phyloP scores from a whole-genome alignment of 1,140 invertebrate species.

The Trachelipus rathkii region DNA sequence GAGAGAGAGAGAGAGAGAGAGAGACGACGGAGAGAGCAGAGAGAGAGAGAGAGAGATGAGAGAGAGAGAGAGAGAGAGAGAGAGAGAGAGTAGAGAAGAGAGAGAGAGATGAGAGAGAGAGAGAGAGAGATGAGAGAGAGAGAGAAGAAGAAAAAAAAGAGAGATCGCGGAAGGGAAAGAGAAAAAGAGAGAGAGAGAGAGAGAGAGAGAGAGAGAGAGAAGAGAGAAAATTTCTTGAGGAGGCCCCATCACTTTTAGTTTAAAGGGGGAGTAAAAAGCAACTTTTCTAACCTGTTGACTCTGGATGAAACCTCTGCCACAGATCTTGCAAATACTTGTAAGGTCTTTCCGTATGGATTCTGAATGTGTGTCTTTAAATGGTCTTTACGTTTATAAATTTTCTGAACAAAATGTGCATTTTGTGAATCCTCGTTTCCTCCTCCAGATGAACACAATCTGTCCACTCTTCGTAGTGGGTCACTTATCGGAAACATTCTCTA shows the following conservation, averaged over 20 bases:
- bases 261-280: not conserved
- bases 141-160: no score
- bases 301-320: constrained; percentile 48
- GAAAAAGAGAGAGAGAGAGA: no score
- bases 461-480: constrained; percentile 40
- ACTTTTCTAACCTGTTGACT: constrained; percentile 39
- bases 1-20: no score
- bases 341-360: constrained; percentile 66
- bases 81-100: no score
- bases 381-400: constrained; percentile 45
- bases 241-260: constrained; percentile 8
- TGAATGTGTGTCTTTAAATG: constrained; percentile 81
- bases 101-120: no score
- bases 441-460: constrained; percentile 31
- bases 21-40: no score
- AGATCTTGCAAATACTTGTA: constrained; percentile 62
- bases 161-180: no score
- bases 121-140: no score
- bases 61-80: no score
- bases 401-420: constrained; percentile 44
- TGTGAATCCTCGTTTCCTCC: constrained; percentile 44
- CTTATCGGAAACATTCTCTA: constrained; percentile 45
- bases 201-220: no score
- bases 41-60: no score
- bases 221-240: no score